phyloP scores from a whole-genome alignment of 1,140 invertebrate genomes.

The Caenorhabditis latens region DNA sequence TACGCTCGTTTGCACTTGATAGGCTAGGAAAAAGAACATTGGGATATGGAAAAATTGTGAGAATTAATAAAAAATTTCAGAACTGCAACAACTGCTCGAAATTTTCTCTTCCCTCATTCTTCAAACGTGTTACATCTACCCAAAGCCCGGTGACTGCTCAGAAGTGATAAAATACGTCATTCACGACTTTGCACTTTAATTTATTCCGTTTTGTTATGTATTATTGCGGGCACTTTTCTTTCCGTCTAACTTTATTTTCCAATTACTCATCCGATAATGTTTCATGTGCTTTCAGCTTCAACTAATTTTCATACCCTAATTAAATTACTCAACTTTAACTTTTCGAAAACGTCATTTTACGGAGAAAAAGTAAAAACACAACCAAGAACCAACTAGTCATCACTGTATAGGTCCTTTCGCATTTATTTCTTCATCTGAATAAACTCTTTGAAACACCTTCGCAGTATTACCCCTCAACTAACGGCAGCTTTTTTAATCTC shows the following conservation, averaged over 20 bases:
- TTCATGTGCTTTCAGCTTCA: constrained; percentile 15
- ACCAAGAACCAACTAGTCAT: not conserved
- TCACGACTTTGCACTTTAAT: constrained; percentile 32
- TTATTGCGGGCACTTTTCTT: constrained; percentile 15
- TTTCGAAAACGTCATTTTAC: too few relatives aligned
- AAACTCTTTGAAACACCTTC: not conserved
- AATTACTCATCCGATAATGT: not conserved
- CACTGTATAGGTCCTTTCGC: constrained; percentile 21
- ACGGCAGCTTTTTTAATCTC: constrained; percentile 40
- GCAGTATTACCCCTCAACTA: constrained; percentile 38
- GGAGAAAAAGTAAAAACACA: not conserved
- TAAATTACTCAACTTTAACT: not conserved
- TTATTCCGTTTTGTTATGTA: constrained; percentile 34
- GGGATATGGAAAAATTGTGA: not conserved
- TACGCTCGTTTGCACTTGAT: constrained; percentile 1
- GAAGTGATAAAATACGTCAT: not conserved
- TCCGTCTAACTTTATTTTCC: not conserved
- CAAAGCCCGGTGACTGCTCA: constrained; percentile 48
- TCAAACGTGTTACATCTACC: constrained; percentile 46
- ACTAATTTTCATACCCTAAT: not conserved
- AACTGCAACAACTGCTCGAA: constrained; percentile 41
- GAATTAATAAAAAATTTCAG: not conserved
- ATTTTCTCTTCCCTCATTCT: constrained; percentile 45
- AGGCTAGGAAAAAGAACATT: not conserved
- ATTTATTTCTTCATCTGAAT: not conserved